Evolutionary conservation across 2,797 vertebrate species (phyloP).

Genomic region (Acomys russatus): DNA sequence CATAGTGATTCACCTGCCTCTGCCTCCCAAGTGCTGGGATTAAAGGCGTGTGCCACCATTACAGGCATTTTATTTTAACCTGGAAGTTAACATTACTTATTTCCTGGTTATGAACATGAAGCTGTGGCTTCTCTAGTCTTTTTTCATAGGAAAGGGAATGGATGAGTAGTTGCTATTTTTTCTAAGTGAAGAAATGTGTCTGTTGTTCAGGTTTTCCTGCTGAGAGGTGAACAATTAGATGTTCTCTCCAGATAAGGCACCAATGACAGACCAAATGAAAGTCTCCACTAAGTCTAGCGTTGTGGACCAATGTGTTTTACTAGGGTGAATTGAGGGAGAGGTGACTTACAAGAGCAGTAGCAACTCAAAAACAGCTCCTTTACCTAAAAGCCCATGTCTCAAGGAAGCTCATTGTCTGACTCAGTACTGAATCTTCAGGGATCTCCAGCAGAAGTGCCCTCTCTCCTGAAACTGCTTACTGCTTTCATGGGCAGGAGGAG

Average conservation of each 20-base stretch:
- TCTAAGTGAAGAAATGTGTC: conserved; percentile 14
- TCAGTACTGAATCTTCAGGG: not conserved
- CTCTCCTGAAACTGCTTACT: not conserved
- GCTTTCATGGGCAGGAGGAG: not conserved
- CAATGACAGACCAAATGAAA: not conserved
- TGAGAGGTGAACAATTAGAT: not conserved
- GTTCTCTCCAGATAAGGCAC: not conserved
- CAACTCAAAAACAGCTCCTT: not conserved
- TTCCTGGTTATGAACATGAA: not conserved
- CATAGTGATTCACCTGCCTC: too few species aligned
- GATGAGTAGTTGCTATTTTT: not conserved
- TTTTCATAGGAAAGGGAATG: not conserved
- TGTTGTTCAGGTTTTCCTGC: not conserved
- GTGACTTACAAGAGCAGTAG: too few species aligned
- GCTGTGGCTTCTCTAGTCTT: not conserved
- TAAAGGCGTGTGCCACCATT: too few species aligned
- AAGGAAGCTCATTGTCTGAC: not conserved
- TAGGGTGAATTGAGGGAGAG: not conserved
- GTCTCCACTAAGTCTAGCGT: not conserved
- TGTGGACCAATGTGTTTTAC: not conserved
- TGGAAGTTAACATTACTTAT: not conserved
- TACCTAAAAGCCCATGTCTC: not conserved
- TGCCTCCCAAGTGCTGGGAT: too few species aligned
- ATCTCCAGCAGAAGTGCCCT: not conserved
- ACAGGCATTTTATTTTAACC: not conserved